These are phyloP conservation scores for Myanophis thanlyinensis DNA, from an alignment of 2,113 vertebrate genomes.

Conservation along the genomic window DNA sequence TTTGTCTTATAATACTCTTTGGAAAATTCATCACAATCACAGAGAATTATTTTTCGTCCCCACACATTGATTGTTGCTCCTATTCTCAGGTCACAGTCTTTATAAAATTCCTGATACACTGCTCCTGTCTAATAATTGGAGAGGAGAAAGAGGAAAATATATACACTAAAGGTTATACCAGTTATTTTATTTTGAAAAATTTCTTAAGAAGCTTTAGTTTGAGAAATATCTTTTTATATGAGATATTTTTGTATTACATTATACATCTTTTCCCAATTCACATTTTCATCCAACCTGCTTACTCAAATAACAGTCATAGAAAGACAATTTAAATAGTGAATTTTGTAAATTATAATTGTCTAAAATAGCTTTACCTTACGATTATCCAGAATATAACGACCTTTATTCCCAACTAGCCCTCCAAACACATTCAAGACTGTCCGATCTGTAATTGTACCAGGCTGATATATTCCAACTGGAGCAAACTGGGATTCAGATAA, in stretches of 20 bases:
- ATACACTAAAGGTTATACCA: conserved; percentile 20
- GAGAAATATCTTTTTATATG: background rate
- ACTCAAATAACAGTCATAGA: background rate
- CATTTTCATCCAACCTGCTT: background rate
- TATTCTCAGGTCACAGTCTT: conserved; percentile 82
- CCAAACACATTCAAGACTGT: conserved; percentile 83
- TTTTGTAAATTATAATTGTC: background rate
- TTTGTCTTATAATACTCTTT: conserved; percentile 86
- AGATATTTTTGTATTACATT: background rate
- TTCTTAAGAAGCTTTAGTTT: background rate
- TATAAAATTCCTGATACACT: conserved; percentile 81
- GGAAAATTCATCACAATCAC: conserved; percentile 91
- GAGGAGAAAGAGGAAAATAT: conserved; percentile 5
- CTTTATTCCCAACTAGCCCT: conserved; percentile 56
- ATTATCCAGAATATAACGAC: conserved; percentile 79
- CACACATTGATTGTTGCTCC: conserved; percentile 85
- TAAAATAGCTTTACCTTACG: conserved; percentile 72
- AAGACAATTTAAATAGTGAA: background rate
- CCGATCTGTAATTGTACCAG: conserved; percentile 76
- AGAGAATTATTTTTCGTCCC: conserved; percentile 83
- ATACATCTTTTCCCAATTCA: background rate
- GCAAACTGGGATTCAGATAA: conserved; percentile 64
- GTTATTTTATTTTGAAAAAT: background rate
- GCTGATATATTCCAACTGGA: conserved; percentile 68
- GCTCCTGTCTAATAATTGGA: conserved; percentile 79